A percentile compares a stretch with the other conserved stretches of the same genome.
phyloP scores from a whole-genome alignment of 2,797 vertebrate genomes.

The Hozukius guyotensis region DNA sequence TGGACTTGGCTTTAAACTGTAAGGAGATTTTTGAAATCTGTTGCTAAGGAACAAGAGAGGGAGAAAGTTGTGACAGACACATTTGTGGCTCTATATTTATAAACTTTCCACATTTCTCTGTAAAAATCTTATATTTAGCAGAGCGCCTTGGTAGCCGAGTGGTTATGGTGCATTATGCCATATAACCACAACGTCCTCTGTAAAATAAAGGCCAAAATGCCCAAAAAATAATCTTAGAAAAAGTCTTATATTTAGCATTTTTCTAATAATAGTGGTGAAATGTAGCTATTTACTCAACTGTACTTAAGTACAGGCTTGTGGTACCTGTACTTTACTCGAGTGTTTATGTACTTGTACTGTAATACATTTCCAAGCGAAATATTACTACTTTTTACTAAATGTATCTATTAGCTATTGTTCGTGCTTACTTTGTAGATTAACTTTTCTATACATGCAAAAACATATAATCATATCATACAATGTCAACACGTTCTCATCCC shows the following conservation, averaged over 20 bases:
- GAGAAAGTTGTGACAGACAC: not conserved
- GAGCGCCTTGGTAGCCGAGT: not conserved
- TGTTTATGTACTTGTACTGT: not conserved
- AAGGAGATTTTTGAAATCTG: slow-evolving; percentile 2
- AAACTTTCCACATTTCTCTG: not conserved
- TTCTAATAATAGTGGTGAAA: not conserved
- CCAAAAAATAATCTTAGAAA: not conserved
- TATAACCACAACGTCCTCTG: not conserved
- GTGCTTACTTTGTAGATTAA: not conserved
- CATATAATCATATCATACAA: too few species aligned
- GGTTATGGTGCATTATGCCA: not conserved
- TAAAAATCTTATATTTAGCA: not conserved
- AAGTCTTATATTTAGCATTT: not conserved
- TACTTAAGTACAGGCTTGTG: not conserved
- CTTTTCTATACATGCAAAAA: too few species aligned
- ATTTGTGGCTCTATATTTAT: not conserved
- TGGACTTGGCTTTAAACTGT: not conserved
- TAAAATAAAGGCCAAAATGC: not conserved
- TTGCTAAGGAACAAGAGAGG: not conserved
- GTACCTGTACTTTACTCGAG: not conserved
- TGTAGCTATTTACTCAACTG: too few species aligned
- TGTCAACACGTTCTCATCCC: too few species aligned
- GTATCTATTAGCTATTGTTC: not conserved
- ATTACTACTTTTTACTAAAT: too few species aligned
- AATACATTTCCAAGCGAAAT: too few species aligned